A percentile compares a stretch with the other conserved stretches of the same genome.
Evolutionary conservation across 2,113 vertebrate species (phyloP).

Genomic region (Marcusenius ussheri): DNA sequence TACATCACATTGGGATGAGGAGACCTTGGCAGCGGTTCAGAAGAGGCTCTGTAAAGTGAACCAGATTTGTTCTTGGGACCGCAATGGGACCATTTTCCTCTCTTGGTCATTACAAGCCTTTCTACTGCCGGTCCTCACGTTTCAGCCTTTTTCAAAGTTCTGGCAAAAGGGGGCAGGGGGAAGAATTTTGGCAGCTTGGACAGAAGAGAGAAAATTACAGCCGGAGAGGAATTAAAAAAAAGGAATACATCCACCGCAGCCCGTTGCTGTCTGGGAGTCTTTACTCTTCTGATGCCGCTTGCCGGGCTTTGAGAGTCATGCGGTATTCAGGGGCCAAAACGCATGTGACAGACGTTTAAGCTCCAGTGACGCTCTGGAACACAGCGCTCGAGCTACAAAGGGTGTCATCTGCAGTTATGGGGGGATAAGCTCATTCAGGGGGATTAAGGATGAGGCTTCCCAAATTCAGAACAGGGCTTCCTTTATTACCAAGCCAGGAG

Average conservation of each 20-base stretch:
- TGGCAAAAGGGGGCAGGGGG: constrained; percentile 32
- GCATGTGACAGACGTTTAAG: constrained; percentile 3
- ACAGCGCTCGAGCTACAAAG: neutral
- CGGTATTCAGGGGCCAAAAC: neutral
- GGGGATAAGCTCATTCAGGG: neutral
- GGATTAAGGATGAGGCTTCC: constrained; percentile 20
- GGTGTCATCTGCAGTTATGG: constrained; percentile 17
- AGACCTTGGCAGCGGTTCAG: constrained; percentile 54
- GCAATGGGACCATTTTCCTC: constrained; percentile 57
- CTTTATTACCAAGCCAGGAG: constrained; percentile 40
- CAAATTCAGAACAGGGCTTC: constrained; percentile 24
- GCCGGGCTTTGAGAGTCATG: neutral
- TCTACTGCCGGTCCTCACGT: constrained; percentile 56
- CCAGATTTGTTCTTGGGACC: constrained; percentile 55
- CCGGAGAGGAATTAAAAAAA: neutral
- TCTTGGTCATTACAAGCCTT: constrained; percentile 43
- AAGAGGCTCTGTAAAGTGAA: constrained; percentile 57
- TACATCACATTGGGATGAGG: constrained; percentile 39
- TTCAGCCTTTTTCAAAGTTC: constrained; percentile 60
- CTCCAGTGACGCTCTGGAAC: neutral
- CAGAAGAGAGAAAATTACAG: neutral
- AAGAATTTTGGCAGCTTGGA: constrained; percentile 35
- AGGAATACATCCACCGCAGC: neutral
- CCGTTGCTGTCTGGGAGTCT: constrained; percentile 16
- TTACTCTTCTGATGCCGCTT: constrained; percentile 21